phyloP scores from a whole-genome alignment of 2,888 invertebrate species.

The Dasysyrphus albostriatus region DNA sequence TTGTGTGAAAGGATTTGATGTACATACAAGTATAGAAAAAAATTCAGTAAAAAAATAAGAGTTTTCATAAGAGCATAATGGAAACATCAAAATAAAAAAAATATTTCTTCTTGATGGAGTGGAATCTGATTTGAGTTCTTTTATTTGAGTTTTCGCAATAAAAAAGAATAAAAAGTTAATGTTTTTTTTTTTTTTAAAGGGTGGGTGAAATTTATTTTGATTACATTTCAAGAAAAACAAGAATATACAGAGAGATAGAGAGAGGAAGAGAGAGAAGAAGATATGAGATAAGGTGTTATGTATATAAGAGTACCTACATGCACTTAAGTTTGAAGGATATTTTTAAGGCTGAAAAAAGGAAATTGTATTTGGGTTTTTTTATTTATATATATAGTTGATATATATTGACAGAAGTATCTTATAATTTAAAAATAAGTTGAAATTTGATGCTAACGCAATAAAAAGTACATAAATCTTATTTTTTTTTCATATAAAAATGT shows the following conservation, averaged over 20 bases:
- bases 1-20: conserved; percentile 68
- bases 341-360: not conserved
- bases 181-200: not conserved
- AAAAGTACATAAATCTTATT: too few relatives aligned
- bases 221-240: conserved; percentile 47
- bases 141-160: conserved; percentile 49
- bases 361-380: not conserved
- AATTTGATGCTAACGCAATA: not conserved
- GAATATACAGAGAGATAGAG: not conserved
- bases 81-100: conserved; percentile 35
- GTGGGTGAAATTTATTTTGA: conserved; percentile 63
- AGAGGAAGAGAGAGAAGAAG: not conserved
- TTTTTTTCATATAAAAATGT: too few relatives aligned
- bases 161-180: conserved; percentile 25
- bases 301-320: not conserved
- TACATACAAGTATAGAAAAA: conserved; percentile 44
- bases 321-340: conserved; percentile 32
- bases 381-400: not conserved
- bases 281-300: not conserved
- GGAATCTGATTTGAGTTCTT: conserved; percentile 69
- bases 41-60: conserved; percentile 36
- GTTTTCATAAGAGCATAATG: conserved; percentile 69
- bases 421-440: not conserved
- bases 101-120: conserved; percentile 52
- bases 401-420: not conserved